These are phyloP conservation scores for Rhimphoctona megacephalus DNA, from an alignment of 2,888 invertebrate species.

Conservation along the genomic window DNA sequence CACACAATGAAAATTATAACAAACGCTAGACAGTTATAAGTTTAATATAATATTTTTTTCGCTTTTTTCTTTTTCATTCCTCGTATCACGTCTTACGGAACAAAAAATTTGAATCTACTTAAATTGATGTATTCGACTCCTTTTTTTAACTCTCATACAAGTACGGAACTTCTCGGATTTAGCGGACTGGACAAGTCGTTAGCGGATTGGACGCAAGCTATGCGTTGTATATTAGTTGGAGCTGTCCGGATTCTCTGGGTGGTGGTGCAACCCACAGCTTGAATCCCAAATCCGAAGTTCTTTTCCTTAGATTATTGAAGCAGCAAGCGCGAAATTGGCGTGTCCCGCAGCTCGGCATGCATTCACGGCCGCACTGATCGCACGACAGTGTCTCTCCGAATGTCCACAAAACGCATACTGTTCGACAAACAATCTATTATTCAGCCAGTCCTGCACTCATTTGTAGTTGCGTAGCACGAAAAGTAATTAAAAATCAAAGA, in stretches of 20 bases:
- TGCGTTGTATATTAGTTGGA: conserved; percentile 73
- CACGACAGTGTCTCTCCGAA: conserved; percentile 87
- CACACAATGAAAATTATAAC: background rate
- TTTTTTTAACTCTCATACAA: conserved; percentile 12
- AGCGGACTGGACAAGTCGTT: conserved; percentile 19
- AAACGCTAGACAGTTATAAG: background rate
- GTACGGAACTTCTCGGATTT: conserved; percentile 37
- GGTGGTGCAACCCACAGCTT: conserved; percentile 74
- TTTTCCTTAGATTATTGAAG: conserved; percentile 89
- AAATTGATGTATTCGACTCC: conserved; percentile 12
- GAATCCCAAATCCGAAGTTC: conserved; percentile 78
- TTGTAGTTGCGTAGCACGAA: background rate
- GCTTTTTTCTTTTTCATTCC: background rate
- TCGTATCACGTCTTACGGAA: background rate
- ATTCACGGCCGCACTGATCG: conserved; percentile 90
- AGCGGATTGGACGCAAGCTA: conserved; percentile 56
- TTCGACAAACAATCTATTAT: conserved; percentile 27
- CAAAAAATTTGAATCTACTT: background rate
- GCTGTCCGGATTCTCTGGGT: conserved; percentile 67
- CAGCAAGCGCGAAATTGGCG: conserved; percentile 90
- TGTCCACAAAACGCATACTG: conserved; percentile 78
- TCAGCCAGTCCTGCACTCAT: background rate
- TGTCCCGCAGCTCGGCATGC: conserved; percentile 89
- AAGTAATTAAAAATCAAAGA: background rate
- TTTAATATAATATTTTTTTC: background rate